Evolutionary conservation across 2,113 vertebrate genomes (phyloP).

Genomic region (Nothobranchius kuhntae): DNA sequence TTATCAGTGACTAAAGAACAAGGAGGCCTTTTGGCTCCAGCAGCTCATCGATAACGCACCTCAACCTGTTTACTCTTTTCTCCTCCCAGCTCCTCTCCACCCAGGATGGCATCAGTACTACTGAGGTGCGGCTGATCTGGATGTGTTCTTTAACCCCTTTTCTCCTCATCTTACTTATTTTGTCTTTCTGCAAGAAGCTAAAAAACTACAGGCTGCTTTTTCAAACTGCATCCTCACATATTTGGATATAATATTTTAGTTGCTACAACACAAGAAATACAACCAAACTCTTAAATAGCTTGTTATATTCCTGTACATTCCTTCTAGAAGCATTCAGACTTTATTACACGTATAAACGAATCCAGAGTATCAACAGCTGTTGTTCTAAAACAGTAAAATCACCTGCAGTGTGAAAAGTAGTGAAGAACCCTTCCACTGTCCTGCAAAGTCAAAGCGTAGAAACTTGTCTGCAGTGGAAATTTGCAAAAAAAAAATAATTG

Average conservation of each 20-base stretch:
- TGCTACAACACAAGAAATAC: no score
- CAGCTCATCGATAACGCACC: constrained; percentile 71
- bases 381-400: background rate
- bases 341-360: no score
- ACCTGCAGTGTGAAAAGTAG: constrained; percentile 60
- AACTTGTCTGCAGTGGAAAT: background rate
- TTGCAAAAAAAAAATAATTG: no score
- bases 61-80: constrained; percentile 71
- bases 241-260: no score
- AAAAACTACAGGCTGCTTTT: constrained; percentile 38
- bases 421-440: background rate
- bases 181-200: constrained; percentile 27
- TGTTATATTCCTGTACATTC: no score
- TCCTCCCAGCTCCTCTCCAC: constrained; percentile 92
- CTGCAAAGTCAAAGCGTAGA: constrained; percentile 36
- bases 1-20: constrained; percentile 62
- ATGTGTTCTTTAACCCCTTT: constrained; percentile 37
- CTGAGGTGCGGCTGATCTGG: constrained; percentile 88
- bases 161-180: constrained; percentile 13
- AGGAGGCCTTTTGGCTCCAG: constrained; percentile 61
- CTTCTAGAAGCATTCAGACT: no score
- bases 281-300: no score
- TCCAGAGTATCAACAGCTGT: no score
- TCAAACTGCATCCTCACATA: constrained; percentile 45
- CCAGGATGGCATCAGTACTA: constrained; percentile 93